phyloP scores from a whole-genome alignment of 2,797 vertebrate genomes.

The Lycodopsis pacificus region DNA sequence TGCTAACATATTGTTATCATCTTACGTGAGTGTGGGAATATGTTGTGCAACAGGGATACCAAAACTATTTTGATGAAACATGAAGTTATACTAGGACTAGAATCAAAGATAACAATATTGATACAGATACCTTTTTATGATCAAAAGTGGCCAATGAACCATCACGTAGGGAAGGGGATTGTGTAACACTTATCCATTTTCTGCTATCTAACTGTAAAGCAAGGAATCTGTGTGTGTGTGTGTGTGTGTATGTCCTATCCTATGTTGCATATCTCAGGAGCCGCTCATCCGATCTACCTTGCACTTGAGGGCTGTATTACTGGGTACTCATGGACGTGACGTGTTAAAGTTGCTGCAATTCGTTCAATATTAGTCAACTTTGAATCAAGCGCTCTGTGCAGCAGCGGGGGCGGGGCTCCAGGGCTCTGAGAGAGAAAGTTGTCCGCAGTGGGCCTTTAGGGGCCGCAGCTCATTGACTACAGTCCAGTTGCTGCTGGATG shows the following conservation, averaged over 20 bases:
- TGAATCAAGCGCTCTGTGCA: not conserved
- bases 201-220: not conserved
- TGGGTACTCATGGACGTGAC: not conserved
- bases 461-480: not conserved
- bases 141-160: not conserved
- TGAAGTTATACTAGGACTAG: not conserved
- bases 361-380: not conserved
- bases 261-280: not conserved
- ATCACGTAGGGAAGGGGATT: not conserved
- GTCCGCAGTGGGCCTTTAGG: not conserved
- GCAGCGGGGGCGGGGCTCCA: not conserved
- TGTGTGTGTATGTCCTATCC: not conserved
- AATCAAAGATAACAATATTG: not conserved
- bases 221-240: not conserved
- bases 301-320: not conserved
- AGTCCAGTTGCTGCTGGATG: not conserved
- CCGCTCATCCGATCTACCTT: not conserved
- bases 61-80: not conserved
- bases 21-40: too few species aligned
- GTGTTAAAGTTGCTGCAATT: not conserved
- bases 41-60: not conserved
- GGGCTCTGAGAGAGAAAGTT: not conserved
- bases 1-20: not conserved
- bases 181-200: not conserved
- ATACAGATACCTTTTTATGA: not conserved